A percentile compares a stretch with the other conserved stretches of the same genome.
These are phyloP conservation scores for Gephyroberyx darwinii DNA, from an alignment of 2,797 vertebrate genomes.

Conservation along the genomic window DNA sequence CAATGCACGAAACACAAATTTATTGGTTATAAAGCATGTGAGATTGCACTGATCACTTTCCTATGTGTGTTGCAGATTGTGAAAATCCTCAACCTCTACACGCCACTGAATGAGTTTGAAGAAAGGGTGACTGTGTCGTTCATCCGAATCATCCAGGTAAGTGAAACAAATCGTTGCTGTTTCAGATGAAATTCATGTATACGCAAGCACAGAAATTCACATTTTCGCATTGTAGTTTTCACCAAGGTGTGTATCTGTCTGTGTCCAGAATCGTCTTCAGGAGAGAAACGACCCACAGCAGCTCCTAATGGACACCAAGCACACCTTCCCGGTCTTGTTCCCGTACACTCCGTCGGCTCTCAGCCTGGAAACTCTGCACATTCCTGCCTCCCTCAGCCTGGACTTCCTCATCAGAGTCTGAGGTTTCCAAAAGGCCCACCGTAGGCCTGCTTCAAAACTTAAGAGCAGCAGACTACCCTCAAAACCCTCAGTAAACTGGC, in stretches of 20 bases:
- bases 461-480: background rate
- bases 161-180: too few species aligned
- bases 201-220: background rate
- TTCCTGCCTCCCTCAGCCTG: constrained; percentile 88
- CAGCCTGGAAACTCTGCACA: constrained; percentile 90
- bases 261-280: constrained; percentile 83
- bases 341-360: constrained; percentile 92
- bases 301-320: constrained; percentile 91
- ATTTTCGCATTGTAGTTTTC: background rate
- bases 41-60: background rate
- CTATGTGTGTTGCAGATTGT: constrained; percentile 84
- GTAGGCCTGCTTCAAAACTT: background rate
- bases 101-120: constrained; percentile 96
- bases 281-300: constrained; percentile 87
- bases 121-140: constrained; percentile 94
- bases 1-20: background rate
- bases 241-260: constrained; percentile 13
- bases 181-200: background rate
- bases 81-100: constrained; percentile 97
- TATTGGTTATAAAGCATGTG: background rate
- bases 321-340: constrained; percentile 90
- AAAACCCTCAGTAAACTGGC: constrained; percentile 1
- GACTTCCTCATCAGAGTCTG: constrained; percentile 89
- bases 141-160: constrained; percentile 94
- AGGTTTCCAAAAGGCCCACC: constrained; percentile 5